Base-by-base conservation (phyloP, 2,113 vertebrate genomes). In the Calyptomena viridis region DNA sequence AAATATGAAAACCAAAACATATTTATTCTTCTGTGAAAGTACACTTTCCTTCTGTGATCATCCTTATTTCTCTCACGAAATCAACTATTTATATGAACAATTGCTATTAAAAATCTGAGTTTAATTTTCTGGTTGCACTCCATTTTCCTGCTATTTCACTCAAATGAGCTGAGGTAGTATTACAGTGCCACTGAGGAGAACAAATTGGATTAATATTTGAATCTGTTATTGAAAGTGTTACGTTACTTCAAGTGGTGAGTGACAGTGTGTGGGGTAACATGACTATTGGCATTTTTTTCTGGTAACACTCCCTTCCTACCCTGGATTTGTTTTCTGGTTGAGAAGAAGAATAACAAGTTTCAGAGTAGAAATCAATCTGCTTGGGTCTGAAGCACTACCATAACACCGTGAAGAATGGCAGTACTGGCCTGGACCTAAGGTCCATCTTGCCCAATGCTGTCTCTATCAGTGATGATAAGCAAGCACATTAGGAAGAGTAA, bases 381-480 rank as follows among this genome's bases (percentile, higher is more conserved):
- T 33, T 60, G 58, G 17, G 2, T 63, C 58, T 46, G 22, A n/a
- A 59, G 16, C 15, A 15, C 18, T 37, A 3, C 4, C 0, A 1
- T 58, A 62, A 5, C 0, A 0, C 8, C 53, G 11, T 28, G 60
- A 86, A 56, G 52, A 82, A 56, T 0, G 0, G 15, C 25, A 67
- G 22, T 27, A 63, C 37, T 21, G 14, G 13, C 7, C 17, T 56
- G 31, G 68, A 46, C 42, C 20, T 44, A 6, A 46, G 23, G 7
- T 74, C 55, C 14, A 6, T 46, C 40, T 58, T 1, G 0, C 15
- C 46, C 25, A 31, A 0, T 7, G 47, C 3, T 74, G 28, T 44
- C 17, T 39, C 50, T 46, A 11, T 23, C 37, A 59, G 27, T 25
- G 53, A 28, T 17, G 22, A 24, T 24, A 24, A 50, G 5, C 12